Evolutionary conservation across 1,140 invertebrate genomes (phyloP).

Genomic region (Gryllus bimaculatus): DNA sequence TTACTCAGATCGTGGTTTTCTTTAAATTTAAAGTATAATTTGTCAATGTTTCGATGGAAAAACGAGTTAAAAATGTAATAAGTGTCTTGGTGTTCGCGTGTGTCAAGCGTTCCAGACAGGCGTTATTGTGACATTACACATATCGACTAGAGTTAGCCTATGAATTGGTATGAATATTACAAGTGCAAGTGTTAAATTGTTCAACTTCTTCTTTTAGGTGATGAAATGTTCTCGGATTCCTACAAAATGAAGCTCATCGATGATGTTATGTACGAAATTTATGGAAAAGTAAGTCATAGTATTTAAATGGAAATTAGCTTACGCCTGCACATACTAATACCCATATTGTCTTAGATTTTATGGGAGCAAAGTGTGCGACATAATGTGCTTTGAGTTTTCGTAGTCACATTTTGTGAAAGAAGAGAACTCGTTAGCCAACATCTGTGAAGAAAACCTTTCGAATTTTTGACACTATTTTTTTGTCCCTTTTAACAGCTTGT

Average conservation of each 20-base stretch:
- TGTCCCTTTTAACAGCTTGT: conserved; percentile 43
- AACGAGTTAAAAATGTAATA: too few relatives aligned
- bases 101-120: too few relatives aligned
- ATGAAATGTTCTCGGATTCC: conserved; percentile 97
- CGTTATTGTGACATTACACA: too few relatives aligned
- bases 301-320: not conserved
- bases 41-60: too few relatives aligned
- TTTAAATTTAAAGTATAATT: too few relatives aligned
- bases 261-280: conserved; percentile 90
- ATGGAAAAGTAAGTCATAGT: conserved; percentile 58
- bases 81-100: too few relatives aligned
- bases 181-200: not conserved
- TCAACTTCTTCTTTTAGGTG: conserved; percentile 51
- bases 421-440: not conserved
- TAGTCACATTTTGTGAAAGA: not conserved
- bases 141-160: too few relatives aligned
- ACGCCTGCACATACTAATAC: conserved; percentile 19
- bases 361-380: conserved; percentile 21
- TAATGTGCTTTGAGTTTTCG: not conserved
- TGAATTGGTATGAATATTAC: too few relatives aligned
- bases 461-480: not conserved
- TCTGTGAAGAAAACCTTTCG: not conserved
- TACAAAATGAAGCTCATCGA: conserved; percentile 90
- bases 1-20: not conserved
- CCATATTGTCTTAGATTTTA: conserved; percentile 6